Percentiles rank a stretch among this genome's conserved stretches.
Evolutionary conservation across 2,797 vertebrate genomes (phyloP).

Genomic region (Tapirus indicus): DNA sequence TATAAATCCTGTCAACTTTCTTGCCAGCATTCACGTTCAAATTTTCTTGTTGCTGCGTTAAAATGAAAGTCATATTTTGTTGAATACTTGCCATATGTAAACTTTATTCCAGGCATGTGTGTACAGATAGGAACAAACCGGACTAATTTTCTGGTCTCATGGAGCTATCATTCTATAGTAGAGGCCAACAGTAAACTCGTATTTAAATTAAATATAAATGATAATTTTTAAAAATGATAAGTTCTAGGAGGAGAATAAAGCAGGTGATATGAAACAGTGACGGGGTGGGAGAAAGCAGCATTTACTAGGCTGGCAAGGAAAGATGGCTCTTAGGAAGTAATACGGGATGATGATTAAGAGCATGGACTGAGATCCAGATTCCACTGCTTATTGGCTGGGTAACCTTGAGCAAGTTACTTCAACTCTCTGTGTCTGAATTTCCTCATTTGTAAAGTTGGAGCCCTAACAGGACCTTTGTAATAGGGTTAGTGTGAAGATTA

Average conservation of each 20-base stretch:
- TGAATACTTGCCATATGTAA: not conserved
- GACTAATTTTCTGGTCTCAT: not conserved
- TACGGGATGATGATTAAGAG: not conserved
- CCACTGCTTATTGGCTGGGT: not conserved
- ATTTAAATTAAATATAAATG: not conserved
- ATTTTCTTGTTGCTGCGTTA: not conserved
- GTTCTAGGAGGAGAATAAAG: not conserved
- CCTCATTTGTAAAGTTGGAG: not conserved
- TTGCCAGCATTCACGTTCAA: not conserved
- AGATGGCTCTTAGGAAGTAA: not conserved
- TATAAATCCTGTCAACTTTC: not conserved
- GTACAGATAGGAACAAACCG: not conserved
- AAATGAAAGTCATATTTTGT: conserved; percentile 19
- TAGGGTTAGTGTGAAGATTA: conserved; percentile 1
- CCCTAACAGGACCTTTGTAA: not conserved
- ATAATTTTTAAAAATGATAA: not conserved
- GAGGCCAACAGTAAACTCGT: not conserved
- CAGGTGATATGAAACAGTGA: not conserved
- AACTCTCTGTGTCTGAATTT: not conserved
- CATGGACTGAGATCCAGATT: not conserved
- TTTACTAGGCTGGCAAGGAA: not conserved
- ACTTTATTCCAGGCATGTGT: not conserved
- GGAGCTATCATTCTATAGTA: not conserved
- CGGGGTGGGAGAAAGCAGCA: not conserved
- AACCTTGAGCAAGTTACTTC: not conserved